Evolutionary conservation across 2,888 invertebrate genomes (phyloP).

Genomic region (Mythimna pallens): DNA sequence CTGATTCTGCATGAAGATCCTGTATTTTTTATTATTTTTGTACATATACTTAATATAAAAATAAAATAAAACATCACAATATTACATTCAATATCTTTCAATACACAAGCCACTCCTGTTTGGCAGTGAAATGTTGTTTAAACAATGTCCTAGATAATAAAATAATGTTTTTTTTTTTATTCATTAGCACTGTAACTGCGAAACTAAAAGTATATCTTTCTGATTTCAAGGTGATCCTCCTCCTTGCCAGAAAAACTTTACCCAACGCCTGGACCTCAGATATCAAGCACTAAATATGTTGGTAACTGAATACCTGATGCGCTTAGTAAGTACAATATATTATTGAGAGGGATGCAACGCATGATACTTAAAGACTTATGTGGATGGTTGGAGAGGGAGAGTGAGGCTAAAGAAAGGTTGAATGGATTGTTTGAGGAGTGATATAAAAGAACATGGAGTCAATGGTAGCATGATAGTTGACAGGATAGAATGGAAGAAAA

Average conservation of each 20-base stretch:
- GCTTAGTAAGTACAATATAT: conserved; percentile 76
- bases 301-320: conserved; percentile 91
- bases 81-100: too few relatives aligned
- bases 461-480: too few relatives aligned
- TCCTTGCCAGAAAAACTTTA: conserved; percentile 81
- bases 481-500: too few relatives aligned
- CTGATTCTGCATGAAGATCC: too few relatives aligned
- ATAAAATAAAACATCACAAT: neutral
- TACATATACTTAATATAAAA: neutral
- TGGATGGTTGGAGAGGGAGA: too few relatives aligned
- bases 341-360: neutral
- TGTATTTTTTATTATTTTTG: neutral
- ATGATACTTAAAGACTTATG: too few relatives aligned
- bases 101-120: too few relatives aligned
- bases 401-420: too few relatives aligned
- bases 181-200: neutral
- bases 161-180: neutral
- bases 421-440: too few relatives aligned
- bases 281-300: conserved; percentile 91
- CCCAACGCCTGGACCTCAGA: conserved; percentile 85
- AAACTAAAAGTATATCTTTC: neutral
- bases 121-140: neutral
- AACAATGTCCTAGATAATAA: too few relatives aligned
- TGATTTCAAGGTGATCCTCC: conserved; percentile 77
- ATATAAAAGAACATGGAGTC: too few relatives aligned